Base-by-base conservation (phyloP, 2,113 vertebrate species). In the Apaloderma vittatum region DNA sequence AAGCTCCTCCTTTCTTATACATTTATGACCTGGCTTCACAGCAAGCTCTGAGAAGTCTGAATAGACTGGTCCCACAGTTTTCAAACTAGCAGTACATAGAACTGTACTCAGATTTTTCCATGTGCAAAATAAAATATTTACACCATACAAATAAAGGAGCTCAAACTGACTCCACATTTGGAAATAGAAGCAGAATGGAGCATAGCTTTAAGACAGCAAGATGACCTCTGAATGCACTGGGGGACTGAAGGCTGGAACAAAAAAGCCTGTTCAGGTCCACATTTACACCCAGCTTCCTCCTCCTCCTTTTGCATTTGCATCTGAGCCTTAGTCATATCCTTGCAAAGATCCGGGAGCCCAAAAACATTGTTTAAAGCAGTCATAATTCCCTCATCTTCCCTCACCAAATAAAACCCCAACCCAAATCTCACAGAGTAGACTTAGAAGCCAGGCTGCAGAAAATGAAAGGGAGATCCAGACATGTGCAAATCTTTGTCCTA, bases 401-500 rank as follows among this genome's bases (percentile, higher is more conserved):
- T 12, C 4, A 1, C 1, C 2, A 5, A 18, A 43, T 65, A 61
- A 21, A 48, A 46, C 15, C 1, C 23, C 1, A 23, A 54, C 5
- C 3, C 9, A 15, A 66, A 81, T 52, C 6, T 77, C 27, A 27
- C 6, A n/a, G 16, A 45, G 8, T 26, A 51, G 10, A 48, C 20
- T 45, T 2, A 1, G 8, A 15, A 36, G 17, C 6, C 62, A 68
- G 23, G 14, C 6, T 34, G 15, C 9, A 29, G 20, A n/a, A 83
- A 74, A 90, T 21, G 6, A 45, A 79, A 45, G 5, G 12, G 34
- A 61, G 4, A 45, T 14, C 16, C 36, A 52, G 12, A 22, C 2
- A 13, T 17, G 2, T 40, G 3, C 18, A 80, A 76, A 45, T 59
- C 40, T 17, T 62, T 83, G n/a, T 46, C 24, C 27, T 49, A 3